Base-by-base conservation (phyloP, 2,113 vertebrate species). In the Grammomys surdaster region DNA sequence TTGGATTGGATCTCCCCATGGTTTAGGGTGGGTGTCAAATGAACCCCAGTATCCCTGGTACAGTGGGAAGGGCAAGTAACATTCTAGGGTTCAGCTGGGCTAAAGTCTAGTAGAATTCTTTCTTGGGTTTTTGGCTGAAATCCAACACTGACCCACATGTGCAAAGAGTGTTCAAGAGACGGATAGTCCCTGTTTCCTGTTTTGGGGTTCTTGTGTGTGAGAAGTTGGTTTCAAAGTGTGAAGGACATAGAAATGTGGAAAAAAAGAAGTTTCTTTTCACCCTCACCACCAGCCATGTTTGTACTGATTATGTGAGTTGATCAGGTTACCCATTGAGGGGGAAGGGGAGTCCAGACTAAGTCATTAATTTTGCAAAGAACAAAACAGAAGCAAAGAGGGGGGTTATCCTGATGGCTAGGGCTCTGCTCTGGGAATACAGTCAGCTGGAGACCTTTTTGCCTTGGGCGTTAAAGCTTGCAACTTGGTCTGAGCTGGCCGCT, bases 381-480 rank as follows among this genome's bases (percentile, higher is more conserved):
- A 78, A n/a, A 70, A n/a, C 84, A 93, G 84, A 91, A 95, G 75
- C 78, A 89, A 72, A 82, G 67, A 93, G 65, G 69, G 69, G 82
- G 84, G 56, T 91, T 51, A 72, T 51, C 22, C 2, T 90, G 89
- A 12, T 77, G 86, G 46, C 17, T 16, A 7, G 90, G 65, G 65
- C 16, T 36, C 48, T 70, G 72, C 22, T 33, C 16, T 8, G 24
- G 24, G 73, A 76, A 28, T 69, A 78, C 26, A 65, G 43, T 70
- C 0, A 1, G 4, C n/a, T 77, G 4, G 90, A 48, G 78, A 72
- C 65, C n/a, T 91, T n/a, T 54, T 89, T 33, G 40, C 28, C 12
- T 19, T 13, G 7, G 26, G 7, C 51, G 9, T 43, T 60, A 26
- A 88, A 46, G 43, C 17, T 0, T 20, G 7, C 4, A 22, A 17